Evolutionary conservation across 2,113 vertebrate genomes (phyloP).

Genomic region (Speoplatyrhinus poulsoni): DNA sequence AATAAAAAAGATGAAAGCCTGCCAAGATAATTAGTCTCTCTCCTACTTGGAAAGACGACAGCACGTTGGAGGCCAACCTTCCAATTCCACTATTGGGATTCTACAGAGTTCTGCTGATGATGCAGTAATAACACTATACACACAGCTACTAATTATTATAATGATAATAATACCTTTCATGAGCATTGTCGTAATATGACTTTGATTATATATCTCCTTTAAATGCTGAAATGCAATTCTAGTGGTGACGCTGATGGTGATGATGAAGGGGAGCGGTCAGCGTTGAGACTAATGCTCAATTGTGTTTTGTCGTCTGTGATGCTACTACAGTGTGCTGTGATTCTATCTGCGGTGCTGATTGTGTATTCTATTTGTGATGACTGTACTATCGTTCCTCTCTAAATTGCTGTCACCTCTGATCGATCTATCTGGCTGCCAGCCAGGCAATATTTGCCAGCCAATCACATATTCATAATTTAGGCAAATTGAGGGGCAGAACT

Average conservation of each 20-base stretch:
- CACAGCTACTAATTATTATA: not conserved
- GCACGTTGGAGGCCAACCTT: conserved; percentile 41
- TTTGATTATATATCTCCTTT: not conserved
- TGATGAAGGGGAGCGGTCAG: conserved; percentile 11
- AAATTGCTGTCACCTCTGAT: conserved; percentile 61
- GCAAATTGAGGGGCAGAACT: too few species aligned
- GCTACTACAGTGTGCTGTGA: not conserved
- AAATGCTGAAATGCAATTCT: not conserved
- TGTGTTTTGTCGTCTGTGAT: conserved; percentile 19
- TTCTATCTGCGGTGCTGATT: conserved; percentile 19
- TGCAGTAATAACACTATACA: conserved; percentile 23
- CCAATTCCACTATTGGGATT: conserved; percentile 45
- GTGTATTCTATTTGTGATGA: conserved; percentile 31
- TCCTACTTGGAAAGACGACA: conserved; percentile 38
- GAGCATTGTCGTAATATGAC: not conserved
- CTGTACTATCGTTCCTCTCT: conserved; percentile 49
- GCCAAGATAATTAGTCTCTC: conserved; percentile 68
- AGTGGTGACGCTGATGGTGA: not conserved
- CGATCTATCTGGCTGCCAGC: conserved; percentile 33
- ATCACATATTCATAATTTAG: conserved; percentile 1
- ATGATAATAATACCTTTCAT: not conserved
- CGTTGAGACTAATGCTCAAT: conserved; percentile 33
- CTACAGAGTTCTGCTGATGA: conserved; percentile 1
- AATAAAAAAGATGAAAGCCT: conserved; percentile 66
- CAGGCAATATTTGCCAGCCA: too few species aligned